These are phyloP conservation scores for Rhinogobio ventralis DNA, from an alignment of 2,797 vertebrate genomes.

Conservation along the genomic window DNA sequence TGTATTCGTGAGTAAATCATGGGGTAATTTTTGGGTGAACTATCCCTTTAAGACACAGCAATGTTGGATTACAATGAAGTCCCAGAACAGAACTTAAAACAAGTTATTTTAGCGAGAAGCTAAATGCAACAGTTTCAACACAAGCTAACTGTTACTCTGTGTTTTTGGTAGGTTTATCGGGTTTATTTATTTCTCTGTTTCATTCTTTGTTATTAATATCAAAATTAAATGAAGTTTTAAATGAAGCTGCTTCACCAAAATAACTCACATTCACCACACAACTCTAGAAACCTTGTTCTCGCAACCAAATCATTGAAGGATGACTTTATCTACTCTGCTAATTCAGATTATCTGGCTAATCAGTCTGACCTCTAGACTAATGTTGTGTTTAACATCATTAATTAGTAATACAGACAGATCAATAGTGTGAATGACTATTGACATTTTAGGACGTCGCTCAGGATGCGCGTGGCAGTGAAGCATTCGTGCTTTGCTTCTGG, in stretches of 20 bases:
- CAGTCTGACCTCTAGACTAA: conserved; percentile 51
- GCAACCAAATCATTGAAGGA: conserved; percentile 8
- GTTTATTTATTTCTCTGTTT: background rate
- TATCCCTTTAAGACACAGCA: background rate
- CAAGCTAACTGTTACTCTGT: background rate
- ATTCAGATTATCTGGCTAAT: conserved; percentile 46
- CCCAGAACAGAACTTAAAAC: background rate
- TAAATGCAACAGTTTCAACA: background rate
- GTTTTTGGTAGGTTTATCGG: background rate
- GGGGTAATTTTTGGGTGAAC: no score
- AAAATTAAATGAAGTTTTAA: background rate
- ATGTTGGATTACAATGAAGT: background rate
- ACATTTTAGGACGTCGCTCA: conserved; percentile 35
- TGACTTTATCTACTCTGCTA: conserved; percentile 40
- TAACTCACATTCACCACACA: no score
- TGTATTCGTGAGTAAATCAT: no score
- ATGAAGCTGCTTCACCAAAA: background rate
- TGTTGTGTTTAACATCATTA: conserved; percentile 53
- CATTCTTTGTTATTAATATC: background rate
- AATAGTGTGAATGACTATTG: conserved; percentile 44
- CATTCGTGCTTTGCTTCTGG: conserved; percentile 4
- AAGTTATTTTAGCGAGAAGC: background rate
- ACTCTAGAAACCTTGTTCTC: background rate
- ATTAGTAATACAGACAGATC: conserved; percentile 56
- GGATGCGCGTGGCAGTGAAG: conserved; percentile 16